These are phyloP conservation scores for Phallusia fumigata DNA, from an alignment of 23 tunicate genomes.

Conservation along the genomic window DNA sequence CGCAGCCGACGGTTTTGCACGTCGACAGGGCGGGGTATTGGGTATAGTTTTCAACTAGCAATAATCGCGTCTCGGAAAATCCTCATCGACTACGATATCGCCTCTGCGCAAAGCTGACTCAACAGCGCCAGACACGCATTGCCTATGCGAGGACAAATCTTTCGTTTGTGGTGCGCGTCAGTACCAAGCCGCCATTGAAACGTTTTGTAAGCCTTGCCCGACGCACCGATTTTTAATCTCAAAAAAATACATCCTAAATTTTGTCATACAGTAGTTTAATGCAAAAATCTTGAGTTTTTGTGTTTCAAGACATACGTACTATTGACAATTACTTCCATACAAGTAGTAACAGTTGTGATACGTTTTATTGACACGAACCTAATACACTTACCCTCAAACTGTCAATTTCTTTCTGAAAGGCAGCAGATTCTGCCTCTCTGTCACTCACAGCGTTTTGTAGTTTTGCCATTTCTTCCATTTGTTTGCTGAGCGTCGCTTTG, in stretches of 20 bases:
- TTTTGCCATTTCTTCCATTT: constrained; percentile 83
- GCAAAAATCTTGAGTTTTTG: too few relatives aligned
- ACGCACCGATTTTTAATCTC: too few relatives aligned
- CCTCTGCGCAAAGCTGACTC: constrained; percentile 48
- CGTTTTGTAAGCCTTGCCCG: too few relatives aligned
- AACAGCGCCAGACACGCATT: not conserved
- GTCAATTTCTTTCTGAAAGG: constrained; percentile 61
- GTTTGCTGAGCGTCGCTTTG: constrained; percentile 43
- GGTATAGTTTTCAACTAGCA: constrained; percentile 61
- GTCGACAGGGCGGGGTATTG: constrained; percentile 61
- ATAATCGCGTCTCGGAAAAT: constrained; percentile 51
- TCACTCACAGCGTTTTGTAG: constrained; percentile 74
- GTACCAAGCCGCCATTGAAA: too few relatives aligned
- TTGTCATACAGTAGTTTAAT: too few relatives aligned
- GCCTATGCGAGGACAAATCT: not conserved
- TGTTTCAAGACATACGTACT: too few relatives aligned
- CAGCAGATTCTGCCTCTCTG: constrained; percentile 65
- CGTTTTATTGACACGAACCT: too few relatives aligned
- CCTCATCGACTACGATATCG: constrained; percentile 51
- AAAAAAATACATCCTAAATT: too few relatives aligned
- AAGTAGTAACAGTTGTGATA: too few relatives aligned
- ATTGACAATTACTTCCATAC: too few relatives aligned
- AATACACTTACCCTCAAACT: constrained; percentile 38
- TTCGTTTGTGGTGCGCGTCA: not conserved
- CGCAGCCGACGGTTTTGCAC: constrained; percentile 42